phyloP scores from a whole-genome alignment of 2,113 vertebrate genomes.

The Grantiella picta region DNA sequence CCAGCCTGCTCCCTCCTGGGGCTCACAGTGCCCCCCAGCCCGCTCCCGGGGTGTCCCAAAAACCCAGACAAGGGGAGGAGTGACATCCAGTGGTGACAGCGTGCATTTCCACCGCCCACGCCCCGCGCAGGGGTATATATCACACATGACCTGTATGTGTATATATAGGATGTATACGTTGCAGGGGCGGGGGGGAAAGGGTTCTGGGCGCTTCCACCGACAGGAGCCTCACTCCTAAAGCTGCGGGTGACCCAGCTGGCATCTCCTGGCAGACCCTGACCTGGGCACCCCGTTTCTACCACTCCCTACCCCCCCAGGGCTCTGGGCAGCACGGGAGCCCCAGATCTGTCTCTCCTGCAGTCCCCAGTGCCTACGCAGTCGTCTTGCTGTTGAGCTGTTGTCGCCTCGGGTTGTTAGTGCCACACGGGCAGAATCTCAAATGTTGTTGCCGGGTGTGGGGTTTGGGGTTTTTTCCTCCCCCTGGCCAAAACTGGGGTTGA shows the following conservation, averaged over 20 bases:
- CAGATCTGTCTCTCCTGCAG: not conserved
- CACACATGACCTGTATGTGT: conserved; percentile 53
- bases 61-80: not conserved
- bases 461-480: not conserved
- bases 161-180: conserved; percentile 74
- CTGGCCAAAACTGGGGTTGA: not conserved
- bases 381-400: conserved; percentile 44
- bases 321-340: not conserved
- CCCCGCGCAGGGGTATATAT: conserved; percentile 48
- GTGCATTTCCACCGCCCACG: conserved; percentile 53
- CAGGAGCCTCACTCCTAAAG: not conserved
- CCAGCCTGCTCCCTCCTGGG: not conserved
- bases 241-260: not conserved
- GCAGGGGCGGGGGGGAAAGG: not conserved
- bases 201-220: not conserved
- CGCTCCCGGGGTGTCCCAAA: not conserved
- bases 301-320: not conserved
- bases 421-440: not conserved
- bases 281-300: not conserved
- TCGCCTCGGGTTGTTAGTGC: not conserved
- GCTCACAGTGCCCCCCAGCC: not conserved
- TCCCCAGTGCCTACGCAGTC: conserved; percentile 8
- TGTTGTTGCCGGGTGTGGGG: not conserved
- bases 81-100: conserved; percentile 66
- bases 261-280: not conserved